Evolutionary conservation across 2,797 vertebrate species (phyloP), one percentile per base, ranked within the genome.

Genomic region (Phoxinus dragarum): DNA sequence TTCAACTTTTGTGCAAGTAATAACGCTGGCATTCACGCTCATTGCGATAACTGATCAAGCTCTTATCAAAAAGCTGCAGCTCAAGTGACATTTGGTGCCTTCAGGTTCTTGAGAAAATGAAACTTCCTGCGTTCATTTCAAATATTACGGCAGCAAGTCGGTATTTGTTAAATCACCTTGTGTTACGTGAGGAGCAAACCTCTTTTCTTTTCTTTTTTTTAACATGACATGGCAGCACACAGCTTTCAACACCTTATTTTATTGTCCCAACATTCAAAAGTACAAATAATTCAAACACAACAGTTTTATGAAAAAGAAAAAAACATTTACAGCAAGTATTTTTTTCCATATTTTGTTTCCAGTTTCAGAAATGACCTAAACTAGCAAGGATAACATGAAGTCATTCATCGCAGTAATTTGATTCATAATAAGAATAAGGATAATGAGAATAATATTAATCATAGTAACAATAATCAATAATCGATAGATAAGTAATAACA

Each of bases 271-370:
- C 97, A 99, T 97, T 98, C 97, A 99, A 96, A 99, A 99, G 96
- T 99, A 99, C 98, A 99, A 99, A 99, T 98, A 98, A 98, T 99
- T 98, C 97, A 98, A 99, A 99, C 98, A 99, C 98, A 99, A 98
- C 97, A 98, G 97, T 97, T 96, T 98, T 97, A 98, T 96, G 96
- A 97, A 98, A 96, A 95, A 94, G 95, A 96, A 95, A 95, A 96
- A 97, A 98, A 98, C 97, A 97, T 98, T 98, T 97, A 98, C 97
- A 99, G 97, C 97, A 98, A 97, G 95, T 95, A 95, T 95, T 96
- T 96, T 95, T 94, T 90, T 90, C 81, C 80, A 88, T 88, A 89
- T 89, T 96, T 96, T 95, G 94, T 98, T 98, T 96, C 97, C 97
- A 96, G 95, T 96, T 97, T 98, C 96, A 96, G 97, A 98, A 99